Base-by-base conservation (phyloP, 2,113 vertebrate genomes). In the Ptyas mucosa region DNA sequence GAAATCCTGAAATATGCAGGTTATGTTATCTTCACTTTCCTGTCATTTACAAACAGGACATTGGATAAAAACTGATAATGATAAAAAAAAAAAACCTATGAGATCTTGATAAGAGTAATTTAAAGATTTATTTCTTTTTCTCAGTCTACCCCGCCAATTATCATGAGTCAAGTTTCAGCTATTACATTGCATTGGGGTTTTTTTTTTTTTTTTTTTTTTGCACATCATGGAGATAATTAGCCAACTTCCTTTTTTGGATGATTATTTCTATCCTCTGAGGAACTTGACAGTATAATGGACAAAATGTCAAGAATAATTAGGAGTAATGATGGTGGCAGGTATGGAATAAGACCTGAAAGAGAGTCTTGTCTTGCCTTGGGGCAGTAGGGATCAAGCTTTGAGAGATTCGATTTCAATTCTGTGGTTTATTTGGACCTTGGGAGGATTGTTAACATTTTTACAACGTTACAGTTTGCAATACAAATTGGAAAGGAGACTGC, bases 251-350 rank as follows among this genome's bases (percentile, higher is more conserved):
- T 89, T 81, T 95, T 52, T 89, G 93, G 54, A 51, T 97, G 93
- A 97, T 97, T 97, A 96, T 96, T 94, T 96, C 91, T 94, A 15
- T 96, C 95, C 91, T 95, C 93, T 26, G 55, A 97, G 93, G 95
- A 96, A 89, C 81, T 0, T 81, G 93, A 52, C 54, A 87, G 69
- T 61, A 93, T 95, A 97, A 96, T 92, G 91, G 94, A 95, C 93
- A 92, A 96, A 97, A 95, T 94, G 94, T 96, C 96, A 97, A 93
- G 93, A 95, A 94, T 96, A 96, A 94, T 96, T 96, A 95, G 85
- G 52, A 96, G 91, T 94, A 95, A 96, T 91, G 58, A 90, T 93
- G 54, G 53, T 87, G 39, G 61, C 85, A 94, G 85, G 61, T 90
- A 55, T 81, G 87, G 93, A 81, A 53, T 89, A 61, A 94, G 89